A percentile compares a stretch with the other conserved stretches of the same genome.
Conservation (phyloP, 2,113 vertebrate species). For the Trichechus manatus region DNA sequence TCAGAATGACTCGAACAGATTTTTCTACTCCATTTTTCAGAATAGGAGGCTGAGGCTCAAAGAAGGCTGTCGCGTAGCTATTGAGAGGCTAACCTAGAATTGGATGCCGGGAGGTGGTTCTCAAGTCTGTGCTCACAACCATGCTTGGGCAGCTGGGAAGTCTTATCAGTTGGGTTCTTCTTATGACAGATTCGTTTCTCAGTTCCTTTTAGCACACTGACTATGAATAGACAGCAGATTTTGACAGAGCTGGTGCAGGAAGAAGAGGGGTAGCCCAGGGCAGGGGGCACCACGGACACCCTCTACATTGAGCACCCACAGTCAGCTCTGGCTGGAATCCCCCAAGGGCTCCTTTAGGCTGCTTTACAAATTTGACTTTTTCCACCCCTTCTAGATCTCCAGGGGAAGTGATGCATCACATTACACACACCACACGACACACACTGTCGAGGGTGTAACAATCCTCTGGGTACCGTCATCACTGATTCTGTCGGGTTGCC, state of each 20-base stretch:
- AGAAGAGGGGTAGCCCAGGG: not conserved
- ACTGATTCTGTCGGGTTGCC: slow-evolving; percentile 69
- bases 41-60: not conserved
- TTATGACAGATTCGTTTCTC: not conserved
- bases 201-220: not conserved
- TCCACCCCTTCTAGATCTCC: slow-evolving; percentile 30
- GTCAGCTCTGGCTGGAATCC: not conserved
- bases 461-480: slow-evolving; percentile 65
- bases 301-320: not conserved
- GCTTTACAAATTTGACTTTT: slow-evolving; percentile 48
- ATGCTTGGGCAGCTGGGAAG: not conserved
- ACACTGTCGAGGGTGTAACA: slow-evolving; percentile 26
- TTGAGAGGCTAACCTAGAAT: not conserved
- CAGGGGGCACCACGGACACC: not conserved
- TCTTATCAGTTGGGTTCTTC: not conserved
- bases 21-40: not conserved
- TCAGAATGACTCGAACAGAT: not conserved
- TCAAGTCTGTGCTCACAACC: not conserved
- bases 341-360: not conserved
- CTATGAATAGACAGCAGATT: not conserved
- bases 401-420: slow-evolving; percentile 1
- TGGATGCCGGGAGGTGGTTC: not conserved
- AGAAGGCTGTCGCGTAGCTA: not conserved
- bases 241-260: not conserved
- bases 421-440: not conserved